phyloP scores from a whole-genome alignment of 1,140 invertebrate genomes.

The Dendrolimus punctatus region DNA sequence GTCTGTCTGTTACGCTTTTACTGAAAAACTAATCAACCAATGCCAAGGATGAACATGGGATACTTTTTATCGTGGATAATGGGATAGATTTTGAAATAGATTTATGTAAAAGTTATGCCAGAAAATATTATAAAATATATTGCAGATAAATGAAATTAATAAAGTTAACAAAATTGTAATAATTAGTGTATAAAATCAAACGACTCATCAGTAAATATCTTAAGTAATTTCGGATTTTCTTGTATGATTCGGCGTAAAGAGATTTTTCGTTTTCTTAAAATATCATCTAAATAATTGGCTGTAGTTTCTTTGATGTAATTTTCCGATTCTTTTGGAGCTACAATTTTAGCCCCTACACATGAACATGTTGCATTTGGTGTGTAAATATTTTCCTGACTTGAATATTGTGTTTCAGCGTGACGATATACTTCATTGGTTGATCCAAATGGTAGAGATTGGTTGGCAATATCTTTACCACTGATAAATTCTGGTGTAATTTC shows the following conservation, averaged over 20 bases:
- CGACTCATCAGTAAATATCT: conserved; percentile 49
- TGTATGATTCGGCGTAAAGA: conserved; percentile 34
- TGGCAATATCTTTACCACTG: conserved; percentile 27
- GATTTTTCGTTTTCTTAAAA: conserved; percentile 28
- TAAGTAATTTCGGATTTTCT: conserved; percentile 38
- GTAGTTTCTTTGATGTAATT: conserved; percentile 7
- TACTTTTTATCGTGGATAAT: no score
- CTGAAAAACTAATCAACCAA: no score
- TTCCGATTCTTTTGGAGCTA: background rate
- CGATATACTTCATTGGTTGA: conserved; percentile 34
- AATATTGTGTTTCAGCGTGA: conserved; percentile 47
- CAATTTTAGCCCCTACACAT: conserved; percentile 10
- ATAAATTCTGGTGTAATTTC: conserved; percentile 19
- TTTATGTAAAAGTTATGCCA: no score
- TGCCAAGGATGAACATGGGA: no score
- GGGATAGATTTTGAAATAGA: no score
- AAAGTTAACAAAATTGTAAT: background rate
- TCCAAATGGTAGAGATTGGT: conserved; percentile 37
- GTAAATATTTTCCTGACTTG: conserved; percentile 35
- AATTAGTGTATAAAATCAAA: conserved; percentile 32
- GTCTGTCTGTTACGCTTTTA: no score
- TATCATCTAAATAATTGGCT: conserved; percentile 21
- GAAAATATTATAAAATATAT: no score
- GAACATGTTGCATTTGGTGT: conserved; percentile 15
- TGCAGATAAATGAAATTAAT: no score